Base-by-base conservation (phyloP, 2,888 invertebrate species). In the Sipha maydis region DNA sequence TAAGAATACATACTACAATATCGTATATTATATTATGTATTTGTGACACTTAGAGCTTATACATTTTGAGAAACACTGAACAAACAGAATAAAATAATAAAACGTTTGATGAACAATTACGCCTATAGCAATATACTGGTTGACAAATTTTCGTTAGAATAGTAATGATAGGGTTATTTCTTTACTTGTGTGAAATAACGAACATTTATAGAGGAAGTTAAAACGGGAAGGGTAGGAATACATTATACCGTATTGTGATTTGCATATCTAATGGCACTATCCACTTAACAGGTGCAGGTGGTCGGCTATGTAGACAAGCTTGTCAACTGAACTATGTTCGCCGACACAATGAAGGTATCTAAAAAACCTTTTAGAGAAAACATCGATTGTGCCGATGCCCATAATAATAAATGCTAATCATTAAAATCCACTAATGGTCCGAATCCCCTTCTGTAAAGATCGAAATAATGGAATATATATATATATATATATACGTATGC, bases 281-380 rank as follows among this genome's bases (percentile, higher is more conserved):
- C 83, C 83, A 83, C 83, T 83, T 83, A 83, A 75, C 83, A 75
- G 75, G 56, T 75, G 75, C 56, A 21, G 38, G 75, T 21, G 56
- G 38, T 14, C 5, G 19, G 38, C 48, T 31, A 31, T 34, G 34
- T 38, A 75, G 38, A 38, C 83, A 25, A 14, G 83, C 25, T 73
- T n/a, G 56, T 75, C 75, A 0, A 38, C 38, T 83, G 73, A 73
- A 73, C 73, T 56, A 56, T 56, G 73, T 56, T 83, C 25, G 31
- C 41, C 28, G 5, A 34, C 19, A 48, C 54, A 48, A 3, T 8
- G n/a, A 2, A 3, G 28, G 8, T 71, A 54, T 31, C 71, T 54
- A n/a, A 83, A 54, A 73, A 73, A 71, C 48, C 69, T 71, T 82
- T 71, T 48, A 71, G 54, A 83, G 71, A 71, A 73, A 54, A 71